Evolutionary conservation across 2,113 vertebrate species (phyloP).

Genomic region (Bungarus multicinctus): DNA sequence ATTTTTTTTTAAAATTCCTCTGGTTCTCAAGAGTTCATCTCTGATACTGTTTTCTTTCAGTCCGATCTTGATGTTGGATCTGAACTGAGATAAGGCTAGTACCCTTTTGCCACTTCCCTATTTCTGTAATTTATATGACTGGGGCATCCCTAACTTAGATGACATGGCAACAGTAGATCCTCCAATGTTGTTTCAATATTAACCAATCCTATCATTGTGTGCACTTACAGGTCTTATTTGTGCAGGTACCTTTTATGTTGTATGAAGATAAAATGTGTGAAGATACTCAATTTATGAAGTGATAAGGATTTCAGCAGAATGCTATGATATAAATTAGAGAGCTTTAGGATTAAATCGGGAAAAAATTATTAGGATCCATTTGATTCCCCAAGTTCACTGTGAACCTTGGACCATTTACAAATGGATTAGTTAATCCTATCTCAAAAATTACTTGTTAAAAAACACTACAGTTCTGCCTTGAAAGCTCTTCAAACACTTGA

Average conservation of each 20-base stretch:
- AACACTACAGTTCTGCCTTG: neutral
- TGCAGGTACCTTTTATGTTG: neutral
- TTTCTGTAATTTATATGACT: neutral
- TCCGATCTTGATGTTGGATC: neutral
- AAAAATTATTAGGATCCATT: neutral
- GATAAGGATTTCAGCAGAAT: neutral
- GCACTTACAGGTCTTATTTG: neutral
- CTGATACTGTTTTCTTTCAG: neutral
- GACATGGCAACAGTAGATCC: neutral
- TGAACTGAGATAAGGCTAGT: neutral
- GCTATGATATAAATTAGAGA: neutral
- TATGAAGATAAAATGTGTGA: neutral
- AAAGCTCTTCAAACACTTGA: neutral
- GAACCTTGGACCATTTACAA: neutral
- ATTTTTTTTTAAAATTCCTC: neutral
- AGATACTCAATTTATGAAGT: neutral
- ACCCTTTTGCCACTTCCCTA: neutral
- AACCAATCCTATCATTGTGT: neutral
- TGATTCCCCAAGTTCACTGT: neutral
- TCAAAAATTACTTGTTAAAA: neutral
- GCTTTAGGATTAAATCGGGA: neutral
- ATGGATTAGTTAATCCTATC: neutral
- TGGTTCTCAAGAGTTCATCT: neutral
- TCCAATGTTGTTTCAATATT: neutral
- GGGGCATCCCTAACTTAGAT: neutral